A percentile compares a stretch with the other conserved stretches of the same genome.
phyloP scores from a whole-genome alignment of 53 echinoderm and acorn worm genomes.

The Crossaster papposus region DNA sequence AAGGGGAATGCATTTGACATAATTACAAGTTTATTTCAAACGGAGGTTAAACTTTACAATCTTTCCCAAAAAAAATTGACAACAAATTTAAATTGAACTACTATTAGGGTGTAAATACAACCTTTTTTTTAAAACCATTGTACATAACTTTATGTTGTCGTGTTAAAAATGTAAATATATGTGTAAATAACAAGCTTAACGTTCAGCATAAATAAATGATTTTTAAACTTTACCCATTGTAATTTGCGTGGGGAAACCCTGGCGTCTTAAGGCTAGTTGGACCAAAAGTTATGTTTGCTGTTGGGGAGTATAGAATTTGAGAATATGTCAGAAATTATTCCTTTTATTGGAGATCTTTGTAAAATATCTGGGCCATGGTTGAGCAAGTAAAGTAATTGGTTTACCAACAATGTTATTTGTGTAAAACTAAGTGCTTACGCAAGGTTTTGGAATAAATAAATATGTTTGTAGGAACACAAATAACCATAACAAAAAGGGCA shows the following conservation, averaged over 20 bases:
- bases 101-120: conserved; percentile 5
- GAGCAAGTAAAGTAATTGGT: neutral
- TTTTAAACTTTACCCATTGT: neutral
- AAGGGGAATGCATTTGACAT: too few relatives aligned
- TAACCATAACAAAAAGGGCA: neutral
- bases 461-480: neutral
- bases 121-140: conserved; percentile 25
- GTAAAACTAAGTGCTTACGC: neutral
- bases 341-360: too few relatives aligned
- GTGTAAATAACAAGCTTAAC: neutral
- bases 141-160: conserved; percentile 1
- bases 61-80: neutral
- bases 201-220: neutral
- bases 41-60: neutral
- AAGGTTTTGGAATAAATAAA: neutral
- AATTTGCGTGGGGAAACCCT: neutral
- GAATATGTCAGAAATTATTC: too few relatives aligned
- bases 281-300: neutral
- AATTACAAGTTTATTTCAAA: too few relatives aligned
- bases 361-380: too few relatives aligned
- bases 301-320: neutral
- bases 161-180: neutral
- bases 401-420: neutral
- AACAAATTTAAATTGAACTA: neutral
- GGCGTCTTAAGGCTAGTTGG: neutral